These are phyloP conservation scores for Bombus huntii DNA, from an alignment of 1,140 invertebrate genomes.

Conservation along the genomic window DNA sequence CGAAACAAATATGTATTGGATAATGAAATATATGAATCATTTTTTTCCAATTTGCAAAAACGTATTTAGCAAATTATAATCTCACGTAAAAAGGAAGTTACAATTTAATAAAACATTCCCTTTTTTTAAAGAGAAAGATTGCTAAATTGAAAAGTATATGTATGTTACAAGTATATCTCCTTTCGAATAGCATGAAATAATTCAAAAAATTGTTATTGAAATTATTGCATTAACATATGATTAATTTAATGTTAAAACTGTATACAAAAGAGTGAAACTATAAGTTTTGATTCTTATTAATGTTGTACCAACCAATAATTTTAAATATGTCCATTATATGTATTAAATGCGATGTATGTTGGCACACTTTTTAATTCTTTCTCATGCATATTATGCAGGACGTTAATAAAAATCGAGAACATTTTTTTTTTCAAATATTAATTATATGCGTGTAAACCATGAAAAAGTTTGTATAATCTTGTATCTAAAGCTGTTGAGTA, in stretches of 20 bases:
- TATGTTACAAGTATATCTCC: neutral
- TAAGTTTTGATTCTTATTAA: slow-evolving; percentile 20
- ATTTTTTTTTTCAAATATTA: neutral
- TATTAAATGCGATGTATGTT: slow-evolving; percentile 9
- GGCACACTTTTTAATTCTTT: neutral
- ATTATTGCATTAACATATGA: slow-evolving; percentile 1
- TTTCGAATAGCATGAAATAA: neutral
- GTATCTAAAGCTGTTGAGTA: neutral
- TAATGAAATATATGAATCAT: slow-evolving; percentile 6
- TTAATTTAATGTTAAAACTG: slow-evolving; percentile 12
- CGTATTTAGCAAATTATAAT: neutral
- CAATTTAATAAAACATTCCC: slow-evolving; percentile 16
- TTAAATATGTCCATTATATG: slow-evolving; percentile 19
- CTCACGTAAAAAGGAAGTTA: neutral
- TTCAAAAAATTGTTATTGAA: slow-evolving; percentile 19
- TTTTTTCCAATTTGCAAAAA: neutral
- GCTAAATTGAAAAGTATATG: neutral
- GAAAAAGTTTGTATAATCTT: slow-evolving; percentile 22
- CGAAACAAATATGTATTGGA: neutral
- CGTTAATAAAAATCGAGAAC: slow-evolving; percentile 31
- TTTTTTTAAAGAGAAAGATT: neutral
- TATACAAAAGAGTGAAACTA: neutral
- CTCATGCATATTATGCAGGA: slow-evolving; percentile 15
- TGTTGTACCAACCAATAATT: neutral
- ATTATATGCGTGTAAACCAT: neutral